These are phyloP conservation scores for Grammomys dolichurus DNA, from an alignment of 2,113 vertebrate species.

Conservation along the genomic window DNA sequence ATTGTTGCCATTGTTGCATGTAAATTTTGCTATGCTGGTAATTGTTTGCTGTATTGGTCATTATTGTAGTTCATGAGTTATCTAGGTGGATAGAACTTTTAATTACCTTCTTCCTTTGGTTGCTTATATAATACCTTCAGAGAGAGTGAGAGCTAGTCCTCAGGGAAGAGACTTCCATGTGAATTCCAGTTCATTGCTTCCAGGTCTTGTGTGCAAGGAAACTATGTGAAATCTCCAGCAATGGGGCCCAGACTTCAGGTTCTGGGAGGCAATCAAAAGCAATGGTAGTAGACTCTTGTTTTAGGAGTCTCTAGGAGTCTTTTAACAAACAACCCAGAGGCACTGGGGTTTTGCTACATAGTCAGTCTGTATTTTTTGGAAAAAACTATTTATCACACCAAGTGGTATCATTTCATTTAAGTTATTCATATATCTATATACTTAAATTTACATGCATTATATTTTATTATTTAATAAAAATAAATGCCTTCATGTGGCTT, in stretches of 20 bases:
- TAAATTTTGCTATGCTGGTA: neutral
- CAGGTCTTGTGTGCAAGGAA: too few relatives aligned
- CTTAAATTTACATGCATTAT: neutral
- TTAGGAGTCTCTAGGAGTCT: neutral
- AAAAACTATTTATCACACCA: neutral
- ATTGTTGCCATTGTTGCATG: neutral
- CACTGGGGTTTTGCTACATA: neutral
- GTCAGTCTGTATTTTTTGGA: neutral
- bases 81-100: neutral
- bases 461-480: neutral
- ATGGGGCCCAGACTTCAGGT: too few relatives aligned
- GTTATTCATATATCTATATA: neutral
- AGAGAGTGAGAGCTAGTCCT: too few relatives aligned
- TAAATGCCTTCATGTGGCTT: neutral
- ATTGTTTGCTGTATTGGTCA: neutral
- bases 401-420: neutral
- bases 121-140: neutral
- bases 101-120: neutral
- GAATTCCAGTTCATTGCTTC: too few relatives aligned
- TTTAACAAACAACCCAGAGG: neutral
- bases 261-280: neutral
- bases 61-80: neutral
- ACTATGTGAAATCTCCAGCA: too few relatives aligned
- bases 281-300: neutral
- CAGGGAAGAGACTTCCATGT: too few relatives aligned